Percentiles rank a stretch among this genome's conserved stretches.
These are phyloP conservation scores for Stichopus horrens DNA, from an alignment of 53 echinoderm and acorn worm genomes.

Conservation along the genomic window DNA sequence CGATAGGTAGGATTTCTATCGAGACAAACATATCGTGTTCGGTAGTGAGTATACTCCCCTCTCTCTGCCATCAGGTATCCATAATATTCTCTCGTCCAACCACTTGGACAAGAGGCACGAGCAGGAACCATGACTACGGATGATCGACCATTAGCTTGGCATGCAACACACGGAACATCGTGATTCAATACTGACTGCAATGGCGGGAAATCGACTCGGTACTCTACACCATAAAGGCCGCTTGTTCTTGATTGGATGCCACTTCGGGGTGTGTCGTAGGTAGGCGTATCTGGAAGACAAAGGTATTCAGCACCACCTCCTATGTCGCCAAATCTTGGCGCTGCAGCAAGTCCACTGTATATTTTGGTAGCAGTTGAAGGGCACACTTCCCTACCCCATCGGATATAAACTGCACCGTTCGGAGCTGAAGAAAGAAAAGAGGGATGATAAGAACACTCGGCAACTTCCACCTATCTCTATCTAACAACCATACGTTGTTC, in stretches of 20 bases:
- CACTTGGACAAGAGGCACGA: slow-evolving; percentile 9
- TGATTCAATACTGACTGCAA: not conserved
- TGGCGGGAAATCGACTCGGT: slow-evolving; percentile 21
- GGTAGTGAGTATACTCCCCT: not conserved
- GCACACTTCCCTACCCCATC: slow-evolving; percentile 4
- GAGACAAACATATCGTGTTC: not conserved
- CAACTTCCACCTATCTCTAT: not conserved
- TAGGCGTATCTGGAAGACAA: not conserved
- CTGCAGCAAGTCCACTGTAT: not conserved
- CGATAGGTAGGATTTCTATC: not conserved
- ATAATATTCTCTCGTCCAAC: slow-evolving; percentile 36
- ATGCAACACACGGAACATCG: slow-evolving; percentile 27
- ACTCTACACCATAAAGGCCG: not conserved
- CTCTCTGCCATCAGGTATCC: slow-evolving; percentile 33
- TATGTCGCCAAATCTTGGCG: not conserved
- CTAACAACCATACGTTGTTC: too few species aligned
- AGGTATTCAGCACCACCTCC: slow-evolving; percentile 2
- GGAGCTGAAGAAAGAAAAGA: not conserved
- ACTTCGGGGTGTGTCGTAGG: not conserved
- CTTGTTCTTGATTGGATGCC: not conserved
- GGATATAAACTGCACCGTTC: not conserved
- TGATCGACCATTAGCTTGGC: not conserved
- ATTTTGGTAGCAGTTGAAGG: not conserved
- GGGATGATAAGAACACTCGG: too few species aligned
- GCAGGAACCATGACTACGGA: slow-evolving; percentile 32